These are phyloP conservation scores for Phenacoccus solenopsis DNA, from an alignment of 1,140 invertebrate genomes.

Conservation along the genomic window DNA sequence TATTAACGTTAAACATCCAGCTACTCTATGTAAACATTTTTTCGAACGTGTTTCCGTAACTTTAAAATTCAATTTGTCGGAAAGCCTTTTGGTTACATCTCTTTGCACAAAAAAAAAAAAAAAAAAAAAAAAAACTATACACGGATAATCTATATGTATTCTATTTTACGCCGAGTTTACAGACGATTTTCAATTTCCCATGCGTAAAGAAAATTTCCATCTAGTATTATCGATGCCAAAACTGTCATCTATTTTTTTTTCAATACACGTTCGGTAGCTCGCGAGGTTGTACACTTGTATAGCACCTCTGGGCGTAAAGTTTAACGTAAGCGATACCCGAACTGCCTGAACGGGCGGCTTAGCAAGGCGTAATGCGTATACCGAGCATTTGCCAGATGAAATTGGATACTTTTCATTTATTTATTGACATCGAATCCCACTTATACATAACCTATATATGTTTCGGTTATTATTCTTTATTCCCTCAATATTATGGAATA, in stretches of 20 bases:
- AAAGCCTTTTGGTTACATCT: background rate
- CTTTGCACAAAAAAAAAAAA: too few species aligned
- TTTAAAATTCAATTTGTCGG: background rate
- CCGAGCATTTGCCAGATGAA: background rate
- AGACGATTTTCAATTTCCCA: constrained; percentile 1
- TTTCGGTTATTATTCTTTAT: too few species aligned
- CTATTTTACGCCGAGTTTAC: background rate
- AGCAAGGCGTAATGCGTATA: background rate
- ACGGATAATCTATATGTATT: background rate
- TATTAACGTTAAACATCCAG: background rate
- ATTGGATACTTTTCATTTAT: background rate
- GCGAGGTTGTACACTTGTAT: background rate
- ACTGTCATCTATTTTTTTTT: background rate
- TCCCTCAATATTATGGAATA: too few species aligned
- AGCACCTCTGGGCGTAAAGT: background rate
- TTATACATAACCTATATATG: too few species aligned
- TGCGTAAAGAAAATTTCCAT: background rate
- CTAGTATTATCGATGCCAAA: background rate
- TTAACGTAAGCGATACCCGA: background rate
- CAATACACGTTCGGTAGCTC: too few species aligned
- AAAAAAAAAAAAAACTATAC: too few species aligned
- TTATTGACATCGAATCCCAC: background rate
- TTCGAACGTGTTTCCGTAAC: background rate
- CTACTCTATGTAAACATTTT: background rate
- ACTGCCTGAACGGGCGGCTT: background rate